phyloP scores from a whole-genome alignment of 2,888 invertebrate genomes.

The Drosophila formosana region DNA sequence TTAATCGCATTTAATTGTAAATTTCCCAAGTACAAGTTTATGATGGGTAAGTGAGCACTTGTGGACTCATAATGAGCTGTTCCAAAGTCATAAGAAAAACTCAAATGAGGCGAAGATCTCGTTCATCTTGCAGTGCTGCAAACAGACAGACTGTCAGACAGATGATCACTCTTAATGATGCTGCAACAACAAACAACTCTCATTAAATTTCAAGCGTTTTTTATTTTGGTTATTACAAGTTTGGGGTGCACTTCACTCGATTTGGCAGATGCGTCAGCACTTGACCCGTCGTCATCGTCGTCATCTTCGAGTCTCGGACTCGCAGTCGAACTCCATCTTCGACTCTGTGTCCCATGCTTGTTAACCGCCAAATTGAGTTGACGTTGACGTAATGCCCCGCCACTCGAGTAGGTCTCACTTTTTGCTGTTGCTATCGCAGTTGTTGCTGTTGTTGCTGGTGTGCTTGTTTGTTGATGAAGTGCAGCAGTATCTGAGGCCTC shows the following conservation, averaged over 20 bases:
- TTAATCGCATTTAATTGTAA: slow-evolving; percentile 57
- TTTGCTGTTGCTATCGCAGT: slow-evolving; percentile 25
- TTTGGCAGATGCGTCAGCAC: slow-evolving; percentile 79
- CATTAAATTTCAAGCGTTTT: slow-evolving; percentile 73
- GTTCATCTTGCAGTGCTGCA: slow-evolving; percentile 46
- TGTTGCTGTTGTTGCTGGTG: not conserved
- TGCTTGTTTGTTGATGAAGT: slow-evolving; percentile 63
- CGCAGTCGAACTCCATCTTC: slow-evolving; percentile 44
- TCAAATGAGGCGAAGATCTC: slow-evolving; percentile 65
- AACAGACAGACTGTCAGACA: slow-evolving; percentile 61
- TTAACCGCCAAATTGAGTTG: slow-evolving; percentile 78
- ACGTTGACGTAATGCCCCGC: slow-evolving; percentile 77
- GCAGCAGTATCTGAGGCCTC: slow-evolving; percentile 66
- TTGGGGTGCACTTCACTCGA: slow-evolving; percentile 77
- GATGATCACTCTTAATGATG: slow-evolving; percentile 82
- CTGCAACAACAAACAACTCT: slow-evolving; percentile 66
- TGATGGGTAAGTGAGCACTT: slow-evolving; percentile 17
- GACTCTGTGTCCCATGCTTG: slow-evolving; percentile 69
- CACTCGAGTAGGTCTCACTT: slow-evolving; percentile 75
- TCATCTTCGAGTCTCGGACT: slow-evolving; percentile 13
- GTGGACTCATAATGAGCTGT: slow-evolving; percentile 49
- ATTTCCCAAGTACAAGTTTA: slow-evolving; percentile 48
- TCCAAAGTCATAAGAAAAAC: slow-evolving; percentile 45
- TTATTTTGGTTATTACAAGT: slow-evolving; percentile 67
- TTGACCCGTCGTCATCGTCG: slow-evolving; percentile 63